These are phyloP conservation scores for Boleophthalmus pectinirostris DNA, from an alignment of 2,113 vertebrate species.

Conservation along the genomic window DNA sequence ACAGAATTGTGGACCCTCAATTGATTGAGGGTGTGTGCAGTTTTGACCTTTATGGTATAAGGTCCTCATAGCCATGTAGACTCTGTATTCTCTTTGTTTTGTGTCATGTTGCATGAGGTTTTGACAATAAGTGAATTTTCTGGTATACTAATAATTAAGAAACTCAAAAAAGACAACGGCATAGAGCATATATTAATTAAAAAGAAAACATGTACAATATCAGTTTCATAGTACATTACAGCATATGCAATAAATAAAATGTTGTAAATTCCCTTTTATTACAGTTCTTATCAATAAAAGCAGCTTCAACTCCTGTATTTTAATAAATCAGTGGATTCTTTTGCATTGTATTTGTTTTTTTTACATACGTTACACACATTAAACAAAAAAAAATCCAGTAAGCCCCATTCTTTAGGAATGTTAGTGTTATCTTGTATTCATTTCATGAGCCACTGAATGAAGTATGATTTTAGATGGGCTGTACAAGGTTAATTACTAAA, in stretches of 20 bases:
- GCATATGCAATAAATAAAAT: slow-evolving; percentile 59
- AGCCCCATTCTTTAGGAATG: slow-evolving; percentile 31
- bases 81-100: too few species aligned
- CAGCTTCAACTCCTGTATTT: slow-evolving; percentile 33
- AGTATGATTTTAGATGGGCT: background rate
- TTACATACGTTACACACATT: slow-evolving; percentile 37
- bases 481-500: slow-evolving; percentile 2
- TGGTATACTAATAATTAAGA: background rate
- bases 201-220: slow-evolving; percentile 67
- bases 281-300: slow-evolving; percentile 29
- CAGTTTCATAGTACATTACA: slow-evolving; percentile 65
- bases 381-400: slow-evolving; percentile 24
- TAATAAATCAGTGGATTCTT: slow-evolving; percentile 9
- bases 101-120: background rate
- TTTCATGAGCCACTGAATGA: background rate
- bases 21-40: too few species aligned
- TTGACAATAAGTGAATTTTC: too few species aligned
- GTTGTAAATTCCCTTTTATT: slow-evolving; percentile 67
- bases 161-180: slow-evolving; percentile 20
- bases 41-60: too few species aligned
- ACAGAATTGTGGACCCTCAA: too few species aligned
- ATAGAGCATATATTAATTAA: slow-evolving; percentile 73
- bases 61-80: too few species aligned
- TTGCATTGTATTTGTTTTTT: slow-evolving; percentile 40
- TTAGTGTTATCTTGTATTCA: slow-evolving; percentile 18